Evolutionary conservation across 2,888 invertebrate genomes (phyloP), one percentile per base, ranked within the genome.

Genomic region (Malacosoma neustria): DNA sequence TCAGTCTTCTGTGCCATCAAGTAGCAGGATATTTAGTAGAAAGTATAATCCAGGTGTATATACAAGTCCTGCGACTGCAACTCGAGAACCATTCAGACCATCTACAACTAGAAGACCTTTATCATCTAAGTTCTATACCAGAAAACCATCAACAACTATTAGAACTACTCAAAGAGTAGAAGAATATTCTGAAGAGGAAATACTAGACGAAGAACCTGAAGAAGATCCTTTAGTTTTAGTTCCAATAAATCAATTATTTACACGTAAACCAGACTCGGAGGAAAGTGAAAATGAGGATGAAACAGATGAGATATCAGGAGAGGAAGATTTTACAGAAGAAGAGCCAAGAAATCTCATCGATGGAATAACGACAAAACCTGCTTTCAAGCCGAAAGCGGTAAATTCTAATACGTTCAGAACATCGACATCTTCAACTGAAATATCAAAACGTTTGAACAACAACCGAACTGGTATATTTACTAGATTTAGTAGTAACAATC

Each of bases 31-130:
- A n/a, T 87, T 77, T 37, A 87, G 87, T 41, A 73, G 87, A 11
- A 86, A 85, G 60, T 87, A 68, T 48, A 86, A 81, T 45, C 75
- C 73, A 33, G 85, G 86, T 13, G 77, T 60, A 3, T 87, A 82
- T 34, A 86, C 87, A 11, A 86, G 84, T 36, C 86, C 87, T 29
- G 55, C 80, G 2, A 63, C 81, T 4, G 57, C 66, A 15, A 76
- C 77, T 4, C 69, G 67, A 48, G 61, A 69, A 29, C 52, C 67
- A 11, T 66, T 76, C 32, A 68, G 56, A 46, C 62, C 71, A 33
- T 48, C 59, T 12, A 55, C 64, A 29, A 67, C 81, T 3, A 70
- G 74, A 49, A 64, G 74, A 52, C 82, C 80, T 14, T 75, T 79
- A 38, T 63, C 74, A 13, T 66, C 66, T 2, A 63, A 72, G 48